Evolutionary conservation across 2,888 invertebrate genomes (phyloP), one percentile per base, ranked within the genome.

Genomic region (Tanypteryx hageni): DNA sequence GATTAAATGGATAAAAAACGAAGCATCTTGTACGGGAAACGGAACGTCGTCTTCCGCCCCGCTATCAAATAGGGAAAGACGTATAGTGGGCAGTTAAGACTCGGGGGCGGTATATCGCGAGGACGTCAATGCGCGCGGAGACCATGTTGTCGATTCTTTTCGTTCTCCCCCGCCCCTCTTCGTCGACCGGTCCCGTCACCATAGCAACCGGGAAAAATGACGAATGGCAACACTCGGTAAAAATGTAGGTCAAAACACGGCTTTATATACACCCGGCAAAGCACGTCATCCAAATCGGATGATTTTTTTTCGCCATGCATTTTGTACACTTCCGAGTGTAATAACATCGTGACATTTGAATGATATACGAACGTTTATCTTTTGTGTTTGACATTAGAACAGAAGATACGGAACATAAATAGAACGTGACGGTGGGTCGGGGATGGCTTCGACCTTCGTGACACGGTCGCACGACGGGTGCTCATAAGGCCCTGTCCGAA

Each of bases 341-440:
- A 82, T 82, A 82, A 82, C 83, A 57, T n/a, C 56, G 56, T 83
- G 83, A 56, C 57, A 83, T 83, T 83, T 83, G 83, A 83, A 83
- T 44, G 56, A 83, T 83, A 44, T 44, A 56, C 56, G 83, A 44
- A 18, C 14, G 56, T 56, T 83, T 18, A 7, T 8, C 27, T 11
- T 44, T 44, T 44, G 16, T 83, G 44, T 83, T 83, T 44, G 13
- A 16, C 83, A 2, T 56, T 8, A 27, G n/a, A 16, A 27, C 14
- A 27, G n/a, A 76, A 76, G 27, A n/a, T 18, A n/a, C 11, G 76
- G 27, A 76, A 76, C 18, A 83, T 56, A 83, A 83, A 56, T 44
- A 83, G 7, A 44, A 5, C 16, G 0, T 18, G 27, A 81, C 27
- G 22, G 44, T 56, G 83, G 83, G 56, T 44, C n/a, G n/a, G n/a